Base-by-base conservation (phyloP, 2,797 vertebrate genomes). In the Cyprinodon diabolis region DNA sequence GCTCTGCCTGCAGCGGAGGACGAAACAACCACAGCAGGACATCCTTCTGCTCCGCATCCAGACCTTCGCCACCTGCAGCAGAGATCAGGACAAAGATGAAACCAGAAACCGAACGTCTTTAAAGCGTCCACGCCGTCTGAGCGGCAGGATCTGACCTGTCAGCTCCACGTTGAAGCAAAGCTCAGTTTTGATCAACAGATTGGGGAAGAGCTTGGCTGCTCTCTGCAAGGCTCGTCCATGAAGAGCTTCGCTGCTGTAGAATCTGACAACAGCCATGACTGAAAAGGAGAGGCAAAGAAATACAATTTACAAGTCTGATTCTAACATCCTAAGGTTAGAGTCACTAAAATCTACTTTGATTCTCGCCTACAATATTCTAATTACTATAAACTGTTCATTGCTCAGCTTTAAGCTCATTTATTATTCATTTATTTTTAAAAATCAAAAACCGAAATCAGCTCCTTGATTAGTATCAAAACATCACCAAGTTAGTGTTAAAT, bases 21-120 rank as follows among this genome's bases (percentile, higher is more conserved):
- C 92, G 89, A 69, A 98, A 95, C 54, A 98, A 87, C 97, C 97
- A 98, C 37, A 83, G 81, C 54, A 98, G 92, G 68, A 95, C 82
- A 78, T 91, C 90, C 65, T 80, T 94, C 86, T 97, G 93, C 72
- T 93, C 84, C 0, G 71, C 3, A 43, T 45, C 80, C 0, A 97
- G 94, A 70, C 78, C 72, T 25, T 89, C 74, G 12, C 85, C 67
- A 14, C 90, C 97, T 97, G 78, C 52, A 55, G 71, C 30, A 40
- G 43, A 84, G 25, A 83, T 21, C 60, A 37, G 60, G 9, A 21
- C 49, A 63, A 65, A 12, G 45, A 19, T 9, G 17, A 68, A 54
- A 9, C 2, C 43, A 1, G 66, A 12, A 10, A 43, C 4, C 17
- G 23, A 5, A 6, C 7, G 37, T n/a, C n/a, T 19, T 66, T 62